phyloP scores from a whole-genome alignment of 2,113 vertebrate genomes.

The Phalacrocorax pelagicus region DNA sequence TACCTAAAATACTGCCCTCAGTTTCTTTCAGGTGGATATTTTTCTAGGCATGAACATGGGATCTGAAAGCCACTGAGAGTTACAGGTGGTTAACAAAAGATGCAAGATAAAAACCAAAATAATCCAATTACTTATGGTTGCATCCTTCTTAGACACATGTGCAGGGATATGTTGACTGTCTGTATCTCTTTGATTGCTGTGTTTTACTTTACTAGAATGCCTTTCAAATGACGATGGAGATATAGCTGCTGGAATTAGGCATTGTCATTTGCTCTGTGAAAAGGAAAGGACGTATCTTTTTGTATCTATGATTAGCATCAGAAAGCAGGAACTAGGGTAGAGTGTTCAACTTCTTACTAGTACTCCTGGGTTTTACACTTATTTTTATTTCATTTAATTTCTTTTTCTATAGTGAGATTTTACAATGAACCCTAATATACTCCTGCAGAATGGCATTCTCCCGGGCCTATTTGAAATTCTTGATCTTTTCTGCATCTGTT shows the following conservation, averaged over 20 bases:
- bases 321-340: not conserved
- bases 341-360: not conserved
- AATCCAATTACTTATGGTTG: not conserved
- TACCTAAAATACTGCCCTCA: not conserved
- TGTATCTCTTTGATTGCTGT: not conserved
- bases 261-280: not conserved
- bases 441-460: constrained; percentile 57
- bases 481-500: constrained; percentile 66
- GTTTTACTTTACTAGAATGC: not conserved
- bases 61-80: not conserved
- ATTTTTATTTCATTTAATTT: constrained; percentile 43
- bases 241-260: not conserved
- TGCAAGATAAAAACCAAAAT: not conserved
- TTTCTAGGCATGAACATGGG: not conserved
- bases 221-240: not conserved
- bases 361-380: constrained; percentile 25
- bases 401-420: constrained; percentile 43
- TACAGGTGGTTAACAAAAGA: not conserved
- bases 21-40: not conserved
- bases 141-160: not conserved
- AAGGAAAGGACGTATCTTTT: not conserved
- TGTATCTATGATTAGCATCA: not conserved
- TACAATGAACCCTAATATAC: constrained; percentile 42
- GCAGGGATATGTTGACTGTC: not conserved
- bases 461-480: constrained; percentile 63